Evolutionary conservation across 2,797 vertebrate species (phyloP).

Genomic region (Strix occidentalis): DNA sequence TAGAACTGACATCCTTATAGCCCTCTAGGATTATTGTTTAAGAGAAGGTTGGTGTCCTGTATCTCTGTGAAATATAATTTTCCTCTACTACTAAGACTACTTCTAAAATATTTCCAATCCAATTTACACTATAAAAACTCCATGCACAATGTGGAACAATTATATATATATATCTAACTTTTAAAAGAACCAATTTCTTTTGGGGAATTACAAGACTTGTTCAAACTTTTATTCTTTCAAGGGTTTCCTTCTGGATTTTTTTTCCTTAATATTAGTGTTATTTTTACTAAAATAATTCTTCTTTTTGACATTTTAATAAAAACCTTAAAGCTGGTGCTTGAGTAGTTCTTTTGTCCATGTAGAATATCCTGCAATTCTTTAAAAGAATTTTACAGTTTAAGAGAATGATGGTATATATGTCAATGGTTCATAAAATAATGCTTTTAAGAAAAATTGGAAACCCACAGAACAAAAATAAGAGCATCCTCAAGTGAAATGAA

Average conservation of each 20-base stretch:
- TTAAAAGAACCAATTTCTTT: not conserved
- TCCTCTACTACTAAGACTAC: not conserved
- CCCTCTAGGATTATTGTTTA: not conserved
- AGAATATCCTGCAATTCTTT: not conserved
- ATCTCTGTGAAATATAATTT: not conserved
- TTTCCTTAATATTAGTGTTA: not conserved
- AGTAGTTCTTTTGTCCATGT: not conserved
- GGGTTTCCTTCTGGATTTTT: not conserved
- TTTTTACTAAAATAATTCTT: not conserved
- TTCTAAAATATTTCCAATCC: not conserved
- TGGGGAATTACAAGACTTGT: not conserved
- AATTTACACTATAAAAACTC: not conserved
- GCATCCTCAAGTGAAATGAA: not conserved
- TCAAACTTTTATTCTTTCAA: not conserved
- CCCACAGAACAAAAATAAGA: not conserved
- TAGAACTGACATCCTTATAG: not conserved
- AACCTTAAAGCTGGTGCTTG: not conserved
- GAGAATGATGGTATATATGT: not conserved
- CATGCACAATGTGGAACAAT: not conserved
- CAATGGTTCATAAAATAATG: not conserved
- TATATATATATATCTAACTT: not conserved
- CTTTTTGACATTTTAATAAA: not conserved
- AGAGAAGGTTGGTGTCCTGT: not conserved
- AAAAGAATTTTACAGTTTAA: not conserved
- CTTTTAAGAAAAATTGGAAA: slow-evolving; percentile 7